Evolutionary conservation across 2,888 invertebrate species (phyloP).

Genomic region (Protodeltote pygarga): DNA sequence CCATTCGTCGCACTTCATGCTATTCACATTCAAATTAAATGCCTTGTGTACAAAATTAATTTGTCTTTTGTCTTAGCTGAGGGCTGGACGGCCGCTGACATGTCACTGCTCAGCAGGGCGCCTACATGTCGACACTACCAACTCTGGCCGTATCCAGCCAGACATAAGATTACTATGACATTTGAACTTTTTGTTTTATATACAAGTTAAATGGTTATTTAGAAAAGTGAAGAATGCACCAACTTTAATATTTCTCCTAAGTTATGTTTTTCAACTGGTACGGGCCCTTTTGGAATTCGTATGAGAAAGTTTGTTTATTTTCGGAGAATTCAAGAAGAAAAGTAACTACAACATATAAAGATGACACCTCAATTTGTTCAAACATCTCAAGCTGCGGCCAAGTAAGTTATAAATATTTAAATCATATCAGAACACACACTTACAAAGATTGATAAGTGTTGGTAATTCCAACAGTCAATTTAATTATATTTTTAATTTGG

Average conservation of each 20-base stretch:
- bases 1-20: constrained; percentile 87
- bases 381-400: constrained; percentile 48
- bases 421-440: constrained; percentile 66
- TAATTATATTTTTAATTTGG: constrained; percentile 62
- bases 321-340: constrained; percentile 57
- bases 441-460: constrained; percentile 69
- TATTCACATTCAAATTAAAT: constrained; percentile 87
- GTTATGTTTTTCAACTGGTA: no score
- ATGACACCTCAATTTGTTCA: constrained; percentile 75
- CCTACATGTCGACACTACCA: constrained; percentile 32
- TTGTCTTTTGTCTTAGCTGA: constrained; percentile 86
- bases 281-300: not conserved
- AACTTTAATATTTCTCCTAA: not conserved
- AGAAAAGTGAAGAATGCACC: constrained; percentile 10
- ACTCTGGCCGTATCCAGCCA: constrained; percentile 10
- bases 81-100: constrained; percentile 70
- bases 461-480: constrained; percentile 70
- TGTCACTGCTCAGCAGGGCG: constrained; percentile 78
- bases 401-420: constrained; percentile 69
- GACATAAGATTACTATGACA: constrained; percentile 29
- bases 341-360: constrained; percentile 64
- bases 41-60: constrained; percentile 86
- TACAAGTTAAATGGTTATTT: constrained; percentile 10
- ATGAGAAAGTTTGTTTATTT: constrained; percentile 1
- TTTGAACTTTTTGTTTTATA: constrained; percentile 44